Base-by-base conservation (phyloP, 2,888 invertebrate species). In the Dicyrtoma fusca region DNA sequence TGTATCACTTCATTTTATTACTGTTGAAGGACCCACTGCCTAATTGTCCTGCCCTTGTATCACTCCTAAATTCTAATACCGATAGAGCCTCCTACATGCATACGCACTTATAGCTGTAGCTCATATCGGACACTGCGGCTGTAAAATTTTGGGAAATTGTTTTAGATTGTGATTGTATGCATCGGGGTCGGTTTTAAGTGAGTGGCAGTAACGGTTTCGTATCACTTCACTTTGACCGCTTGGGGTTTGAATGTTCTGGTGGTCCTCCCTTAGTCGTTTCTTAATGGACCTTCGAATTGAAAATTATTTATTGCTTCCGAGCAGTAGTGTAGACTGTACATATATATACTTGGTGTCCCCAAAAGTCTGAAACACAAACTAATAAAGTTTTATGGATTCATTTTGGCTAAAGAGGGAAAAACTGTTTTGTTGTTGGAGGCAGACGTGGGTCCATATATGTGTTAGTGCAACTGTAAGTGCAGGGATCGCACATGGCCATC, bases 311-410 rank as follows among this genome's bases (percentile, higher is more conserved):
- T 53, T 53, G 53, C 53, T 53, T 21, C 53, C 53, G 19, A 53
- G 53, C 53, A 49, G 17, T 17, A 49, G 6, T 53, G 17, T 53
- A 53, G 19, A 53, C 8, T 61, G 11, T 61, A 34, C n/a, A 34
- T 57, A 10, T 26, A 10, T 57, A 26, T 34, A n/a, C n/a, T n/a
- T n/a, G n/a, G 8, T 34, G 34, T 34, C 34, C 34, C 8, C 34
- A 34, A 8, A 34, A 34, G 8, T 14, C 10, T 61, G 42, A 42
- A 61, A 57, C 47, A 19, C 13, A 47, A 47, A 55, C 68, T 47
- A 68, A 68, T 68, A 68, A 68, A 68, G 3, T 68, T 68, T 68
- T 68, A 68, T 68, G 68, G 44, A 44, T 45, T 68, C 23, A 55
- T 42, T 53, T 57, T 55, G 17, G n/a, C 21, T 19, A 47, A 42